Percentiles rank a stretch among this genome's conserved stretches.
These are phyloP conservation scores for Drosophila kohkoa DNA, from an alignment of 1,140 invertebrate species.

Conservation along the genomic window DNA sequence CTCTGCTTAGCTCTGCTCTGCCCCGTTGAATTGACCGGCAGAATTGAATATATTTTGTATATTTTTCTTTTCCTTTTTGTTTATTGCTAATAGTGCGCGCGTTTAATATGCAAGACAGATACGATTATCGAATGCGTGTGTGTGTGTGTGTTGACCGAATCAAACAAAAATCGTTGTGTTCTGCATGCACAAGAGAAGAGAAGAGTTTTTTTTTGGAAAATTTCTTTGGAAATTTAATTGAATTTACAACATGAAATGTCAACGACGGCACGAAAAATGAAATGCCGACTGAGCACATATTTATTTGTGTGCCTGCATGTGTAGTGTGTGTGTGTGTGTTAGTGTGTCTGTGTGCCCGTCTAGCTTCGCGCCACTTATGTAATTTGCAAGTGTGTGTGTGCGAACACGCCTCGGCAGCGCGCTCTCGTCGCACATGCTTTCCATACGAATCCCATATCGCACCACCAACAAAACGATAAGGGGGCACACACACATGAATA, in stretches of 20 bases:
- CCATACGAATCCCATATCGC: conserved; percentile 45
- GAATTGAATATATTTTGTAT: conserved; percentile 30
- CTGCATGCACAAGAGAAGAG: conserved; percentile 35
- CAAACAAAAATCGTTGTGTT: conserved; percentile 11
- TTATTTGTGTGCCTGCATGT: conserved; percentile 3
- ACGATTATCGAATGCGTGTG: conserved; percentile 1
- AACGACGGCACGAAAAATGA: conserved; percentile 44
- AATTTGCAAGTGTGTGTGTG: conserved; percentile 14
- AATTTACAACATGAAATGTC: conserved; percentile 51
- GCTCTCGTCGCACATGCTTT: conserved; percentile 37
- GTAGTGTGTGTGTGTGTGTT: conserved; percentile 11
- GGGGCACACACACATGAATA: conserved; percentile 6
- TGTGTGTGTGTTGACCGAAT: conserved; percentile 15
- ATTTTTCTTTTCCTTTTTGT: conserved; percentile 5
- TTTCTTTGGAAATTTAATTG: conserved; percentile 30
- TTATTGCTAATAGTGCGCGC: conserved; percentile 19
- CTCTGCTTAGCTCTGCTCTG: background rate
- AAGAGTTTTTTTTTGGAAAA: conserved; percentile 19
- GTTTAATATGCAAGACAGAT: conserved; percentile 60
- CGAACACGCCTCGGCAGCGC: conserved; percentile 15
- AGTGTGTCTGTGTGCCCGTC: conserved; percentile 1
- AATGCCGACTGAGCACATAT: conserved; percentile 45
- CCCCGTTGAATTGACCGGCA: conserved; percentile 14
- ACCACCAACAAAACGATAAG: conserved; percentile 56
- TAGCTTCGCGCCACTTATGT: conserved; percentile 48